Conservation (phyloP, 2,888 invertebrate genomes). For the Hesperia comma region DNA sequence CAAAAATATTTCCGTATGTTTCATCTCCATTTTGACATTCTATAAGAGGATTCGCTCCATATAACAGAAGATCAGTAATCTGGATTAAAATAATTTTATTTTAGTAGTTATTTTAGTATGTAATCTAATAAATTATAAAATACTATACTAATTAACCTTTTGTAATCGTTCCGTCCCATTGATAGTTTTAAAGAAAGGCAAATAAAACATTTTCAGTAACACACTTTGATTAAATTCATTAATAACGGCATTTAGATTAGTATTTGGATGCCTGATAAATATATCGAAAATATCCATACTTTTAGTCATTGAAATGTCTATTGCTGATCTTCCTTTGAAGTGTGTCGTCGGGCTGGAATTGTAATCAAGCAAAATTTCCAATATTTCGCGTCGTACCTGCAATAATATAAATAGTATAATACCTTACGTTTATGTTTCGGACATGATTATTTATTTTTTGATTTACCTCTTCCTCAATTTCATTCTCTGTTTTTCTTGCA, state of each 20-base stretch:
- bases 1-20: slow-evolving; percentile 63
- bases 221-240: slow-evolving; percentile 63
- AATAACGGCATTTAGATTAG: slow-evolving; percentile 63
- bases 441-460: neutral
- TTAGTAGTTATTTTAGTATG: neutral
- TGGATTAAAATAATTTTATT: neutral
- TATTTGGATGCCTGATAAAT: slow-evolving; percentile 60
- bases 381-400: slow-evolving; percentile 56
- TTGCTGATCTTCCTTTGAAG: slow-evolving; percentile 62
- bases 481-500: slow-evolving; percentile 53
- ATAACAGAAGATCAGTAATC: slow-evolving; percentile 64
- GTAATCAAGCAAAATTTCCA: slow-evolving; percentile 63
- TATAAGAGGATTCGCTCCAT: slow-evolving; percentile 68
- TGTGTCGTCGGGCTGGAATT: slow-evolving; percentile 56
- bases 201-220: slow-evolving; percentile 65
- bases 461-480: slow-evolving; percentile 58
- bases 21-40: slow-evolving; percentile 58
- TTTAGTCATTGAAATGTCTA: slow-evolving; percentile 61
- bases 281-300: slow-evolving; percentile 55
- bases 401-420: slow-evolving; percentile 11
- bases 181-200: slow-evolving; percentile 58
- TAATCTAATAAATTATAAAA: neutral
- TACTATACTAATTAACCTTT: slow-evolving; percentile 50
- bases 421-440: too few species aligned
- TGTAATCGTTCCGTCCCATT: slow-evolving; percentile 53